These are phyloP conservation scores for Nettapus auritus DNA, from an alignment of 2,113 vertebrate genomes.

Conservation along the genomic window DNA sequence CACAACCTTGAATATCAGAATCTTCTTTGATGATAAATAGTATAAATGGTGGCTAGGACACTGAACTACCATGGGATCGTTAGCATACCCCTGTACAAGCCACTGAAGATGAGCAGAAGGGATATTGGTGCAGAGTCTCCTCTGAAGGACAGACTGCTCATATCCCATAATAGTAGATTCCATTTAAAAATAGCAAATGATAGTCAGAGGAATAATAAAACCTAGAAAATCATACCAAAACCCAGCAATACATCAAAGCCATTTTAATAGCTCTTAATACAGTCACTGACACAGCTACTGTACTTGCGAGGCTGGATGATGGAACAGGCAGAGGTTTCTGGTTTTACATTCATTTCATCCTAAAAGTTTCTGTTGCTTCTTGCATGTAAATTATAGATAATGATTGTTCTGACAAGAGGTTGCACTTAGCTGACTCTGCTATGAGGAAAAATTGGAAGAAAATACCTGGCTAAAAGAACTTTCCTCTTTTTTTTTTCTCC, in stretches of 20 bases:
- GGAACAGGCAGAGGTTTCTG: conserved; percentile 12
- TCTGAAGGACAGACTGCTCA: conserved; percentile 49
- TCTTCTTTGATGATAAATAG: background rate
- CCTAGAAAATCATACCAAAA: conserved; percentile 41
- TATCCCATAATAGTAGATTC: conserved; percentile 34
- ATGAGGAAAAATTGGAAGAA: background rate
- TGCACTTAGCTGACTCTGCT: background rate
- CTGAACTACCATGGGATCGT: background rate
- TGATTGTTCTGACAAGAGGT: background rate
- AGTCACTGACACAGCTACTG: conserved; percentile 31
- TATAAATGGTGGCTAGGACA: background rate
- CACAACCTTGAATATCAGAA: background rate
- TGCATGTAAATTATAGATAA: conserved; percentile 53
- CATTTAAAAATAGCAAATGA: conserved; percentile 61
- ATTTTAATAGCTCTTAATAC: conserved; percentile 63
- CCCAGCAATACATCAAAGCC: conserved; percentile 59
- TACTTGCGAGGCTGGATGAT: conserved; percentile 20
- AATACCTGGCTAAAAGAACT: conserved; percentile 32
- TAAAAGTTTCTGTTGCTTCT: conserved; percentile 46
- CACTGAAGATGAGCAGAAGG: background rate
- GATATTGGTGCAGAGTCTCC: background rate
- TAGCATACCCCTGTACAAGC: fast-evolving
- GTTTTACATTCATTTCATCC: conserved; percentile 23
- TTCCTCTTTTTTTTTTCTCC: background rate
- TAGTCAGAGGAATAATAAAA: conserved; percentile 70